Base-by-base conservation (phyloP, 2,113 vertebrate genomes). In the Rhineura floridana region DNA sequence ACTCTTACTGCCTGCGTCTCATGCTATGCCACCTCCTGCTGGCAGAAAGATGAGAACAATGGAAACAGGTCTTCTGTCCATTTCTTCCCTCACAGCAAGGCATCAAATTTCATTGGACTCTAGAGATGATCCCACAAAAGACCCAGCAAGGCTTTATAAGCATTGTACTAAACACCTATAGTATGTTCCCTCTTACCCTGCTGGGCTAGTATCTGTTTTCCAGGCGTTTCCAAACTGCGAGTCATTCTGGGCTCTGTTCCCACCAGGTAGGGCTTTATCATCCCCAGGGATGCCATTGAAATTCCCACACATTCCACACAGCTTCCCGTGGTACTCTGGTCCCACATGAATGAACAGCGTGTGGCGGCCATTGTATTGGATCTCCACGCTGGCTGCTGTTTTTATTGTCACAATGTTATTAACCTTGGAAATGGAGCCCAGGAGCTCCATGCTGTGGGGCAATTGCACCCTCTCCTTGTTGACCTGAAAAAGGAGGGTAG, bases 221-320 rank as follows among this genome's bases (percentile, higher is more conserved):
- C 96, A 97, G 67, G 95, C 94, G 4, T 94, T 79, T 33, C 96
- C 96, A 87, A 97, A 97, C 0, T 93, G 63, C 10, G 59, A n/a
- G 19, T 97, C 96, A 52, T 92, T 93, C 50, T n/a, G 88, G 11
- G 95, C 92, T 11, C n/a, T 30, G 2, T 79, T 85, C 39, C 96
- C 96, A 69, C 79, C 92, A 1, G 96, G 96, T 33, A 91, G 63
- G 19, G 90, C 86, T 92, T 95, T 97, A 87, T 97, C 97, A 83
- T 97, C 96, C 39, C 42, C 28, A 78, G 90, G 87, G 65, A 96
- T 33, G 48, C 77, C 88, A 42, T 97, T 97, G 84, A 93, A 94
- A 90, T 97, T 96, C 19, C 97, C 97, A 90, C 97, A 97, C 96
- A 97, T 96, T 10, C 97, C 97, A 1, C 83, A 95, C 4, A 97